phyloP scores from a whole-genome alignment of 2,113 vertebrate species.

The Damaliscus lunatus region DNA sequence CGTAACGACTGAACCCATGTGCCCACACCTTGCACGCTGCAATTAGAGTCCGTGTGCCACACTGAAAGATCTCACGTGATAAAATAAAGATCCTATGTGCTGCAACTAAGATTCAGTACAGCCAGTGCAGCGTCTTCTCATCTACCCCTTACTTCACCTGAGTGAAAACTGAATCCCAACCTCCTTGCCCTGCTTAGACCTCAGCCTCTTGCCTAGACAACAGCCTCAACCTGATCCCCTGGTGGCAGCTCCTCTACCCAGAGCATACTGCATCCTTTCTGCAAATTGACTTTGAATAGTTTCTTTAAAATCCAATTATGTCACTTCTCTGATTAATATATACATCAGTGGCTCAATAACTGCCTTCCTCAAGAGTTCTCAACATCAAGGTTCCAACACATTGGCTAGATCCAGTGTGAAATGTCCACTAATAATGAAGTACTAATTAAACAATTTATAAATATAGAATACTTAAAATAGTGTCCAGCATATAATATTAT shows the following conservation, averaged over 20 bases:
- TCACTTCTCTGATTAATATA: neutral
- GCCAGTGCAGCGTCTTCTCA: neutral
- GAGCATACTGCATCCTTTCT: neutral
- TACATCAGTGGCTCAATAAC: neutral
- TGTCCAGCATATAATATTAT: neutral
- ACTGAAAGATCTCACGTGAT: neutral
- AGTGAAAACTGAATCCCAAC: neutral
- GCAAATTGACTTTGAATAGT: neutral
- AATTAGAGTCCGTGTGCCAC: neutral
- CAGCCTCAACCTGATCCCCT: neutral
- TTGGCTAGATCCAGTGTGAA: neutral
- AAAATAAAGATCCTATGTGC: neutral
- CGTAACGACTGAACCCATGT: neutral
- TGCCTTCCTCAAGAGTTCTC: neutral
- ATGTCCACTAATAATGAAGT: constrained; percentile 25
- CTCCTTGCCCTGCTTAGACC: neutral
- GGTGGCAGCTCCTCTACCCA: neutral
- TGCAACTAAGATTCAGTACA: neutral
- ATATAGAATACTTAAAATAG: neutral
- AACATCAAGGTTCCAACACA: neutral
- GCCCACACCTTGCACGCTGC: neutral
- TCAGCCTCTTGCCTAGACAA: neutral
- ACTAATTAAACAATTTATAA: neutral
- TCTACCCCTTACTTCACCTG: neutral
- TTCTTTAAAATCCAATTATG: neutral